A percentile compares a stretch with the other conserved stretches of the same genome.
Evolutionary conservation across 2,888 invertebrate species (phyloP).

Genomic region (Cosmia pyralina): DNA sequence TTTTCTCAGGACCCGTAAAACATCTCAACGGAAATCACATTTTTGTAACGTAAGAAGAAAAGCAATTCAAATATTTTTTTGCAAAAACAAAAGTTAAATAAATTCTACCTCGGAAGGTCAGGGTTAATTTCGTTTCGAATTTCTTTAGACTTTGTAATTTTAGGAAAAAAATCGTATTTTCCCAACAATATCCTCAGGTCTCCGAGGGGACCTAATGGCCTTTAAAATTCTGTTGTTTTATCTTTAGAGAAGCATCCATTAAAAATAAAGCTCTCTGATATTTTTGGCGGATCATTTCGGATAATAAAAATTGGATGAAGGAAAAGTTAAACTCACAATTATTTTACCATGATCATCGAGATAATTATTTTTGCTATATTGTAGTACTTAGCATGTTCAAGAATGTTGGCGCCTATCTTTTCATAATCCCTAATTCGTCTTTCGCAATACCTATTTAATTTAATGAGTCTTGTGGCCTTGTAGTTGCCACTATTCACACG

Average conservation of each 20-base stretch:
- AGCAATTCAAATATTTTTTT: neutral
- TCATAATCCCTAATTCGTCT: neutral
- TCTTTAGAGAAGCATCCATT: slow-evolving; percentile 18
- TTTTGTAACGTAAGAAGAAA: slow-evolving; percentile 1
- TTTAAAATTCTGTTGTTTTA: slow-evolving; percentile 37
- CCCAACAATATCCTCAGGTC: slow-evolving; percentile 12
- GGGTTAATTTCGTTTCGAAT: slow-evolving; percentile 23
- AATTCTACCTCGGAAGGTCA: slow-evolving; percentile 3
- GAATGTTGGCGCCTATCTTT: neutral
- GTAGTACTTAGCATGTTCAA: neutral
- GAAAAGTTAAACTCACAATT: neutral
- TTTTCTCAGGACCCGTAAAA: neutral
- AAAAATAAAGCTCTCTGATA: neutral
- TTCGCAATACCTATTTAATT: neutral
- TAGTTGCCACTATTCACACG: slow-evolving; percentile 24
- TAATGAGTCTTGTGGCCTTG: neutral
- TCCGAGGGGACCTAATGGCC: slow-evolving; percentile 18
- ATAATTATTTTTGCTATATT: neutral
- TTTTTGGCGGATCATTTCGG: slow-evolving; percentile 4
- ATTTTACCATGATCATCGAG: too few species aligned
- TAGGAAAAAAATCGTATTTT: slow-evolving; percentile 6
- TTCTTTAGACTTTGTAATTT: slow-evolving; percentile 26
- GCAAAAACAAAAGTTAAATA: slow-evolving; percentile 2
- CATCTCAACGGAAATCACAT: neutral
- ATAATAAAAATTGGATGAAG: neutral